phyloP scores from a whole-genome alignment of 2,797 vertebrate genomes.

The Oreochromis mossambicus region DNA sequence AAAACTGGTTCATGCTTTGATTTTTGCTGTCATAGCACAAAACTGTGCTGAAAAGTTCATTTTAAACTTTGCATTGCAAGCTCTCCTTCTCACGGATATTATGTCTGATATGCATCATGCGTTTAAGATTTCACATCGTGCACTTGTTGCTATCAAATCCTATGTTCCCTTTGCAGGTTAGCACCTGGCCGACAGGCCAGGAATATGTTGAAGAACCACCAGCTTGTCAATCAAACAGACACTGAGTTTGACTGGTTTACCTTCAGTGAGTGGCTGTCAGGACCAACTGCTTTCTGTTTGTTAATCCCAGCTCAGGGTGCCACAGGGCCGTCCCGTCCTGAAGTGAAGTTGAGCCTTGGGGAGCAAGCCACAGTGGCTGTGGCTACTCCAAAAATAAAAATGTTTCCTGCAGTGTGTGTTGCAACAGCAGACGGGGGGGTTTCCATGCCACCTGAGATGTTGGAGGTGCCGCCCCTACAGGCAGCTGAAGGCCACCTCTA shows the following conservation, averaged over 20 bases:
- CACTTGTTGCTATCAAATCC: conserved; percentile 27
- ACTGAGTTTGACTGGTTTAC: conserved; percentile 68
- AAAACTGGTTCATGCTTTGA: background rate
- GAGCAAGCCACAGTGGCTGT: conserved; percentile 55
- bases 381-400: conserved; percentile 83
- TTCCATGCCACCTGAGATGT: conserved; percentile 72
- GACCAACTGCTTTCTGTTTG: conserved; percentile 63
- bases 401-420: conserved; percentile 60
- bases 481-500: conserved; percentile 29
- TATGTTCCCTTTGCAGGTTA: conserved; percentile 33
- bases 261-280: conserved; percentile 55
- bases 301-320: conserved; percentile 69
- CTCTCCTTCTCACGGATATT: background rate
- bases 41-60: conserved; percentile 4
- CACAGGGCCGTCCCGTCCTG: conserved; percentile 70
- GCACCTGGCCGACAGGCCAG: background rate
- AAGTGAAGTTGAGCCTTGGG: conserved; percentile 63
- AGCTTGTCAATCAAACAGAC: conserved; percentile 57
- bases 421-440: conserved; percentile 52
- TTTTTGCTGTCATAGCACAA: background rate
- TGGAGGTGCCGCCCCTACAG: conserved; percentile 59
- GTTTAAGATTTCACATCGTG: conserved; percentile 29
- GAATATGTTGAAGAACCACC: conserved; percentile 21
- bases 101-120: conserved; percentile 43
- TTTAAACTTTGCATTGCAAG: background rate